Evolutionary conservation across 2,888 invertebrate genomes (phyloP).

Genomic region (Biston stratarius): DNA sequence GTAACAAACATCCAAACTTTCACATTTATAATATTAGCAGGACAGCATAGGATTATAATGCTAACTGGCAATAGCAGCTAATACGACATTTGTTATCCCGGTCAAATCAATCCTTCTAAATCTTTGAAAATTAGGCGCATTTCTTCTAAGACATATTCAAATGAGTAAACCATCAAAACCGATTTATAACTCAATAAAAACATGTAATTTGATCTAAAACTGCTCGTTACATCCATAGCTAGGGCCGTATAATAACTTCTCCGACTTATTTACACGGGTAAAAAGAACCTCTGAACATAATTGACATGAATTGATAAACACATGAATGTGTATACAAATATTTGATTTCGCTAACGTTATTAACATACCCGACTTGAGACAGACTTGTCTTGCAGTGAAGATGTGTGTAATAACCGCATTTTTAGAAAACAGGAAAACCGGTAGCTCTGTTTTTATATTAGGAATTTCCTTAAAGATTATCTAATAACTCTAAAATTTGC

Average conservation of each 20-base stretch:
- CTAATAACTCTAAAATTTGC: background rate
- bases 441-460: conserved; percentile 24
- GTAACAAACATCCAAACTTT: too few relatives aligned
- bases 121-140: conserved; percentile 1
- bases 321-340: conserved; percentile 51
- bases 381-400: conserved; percentile 46
- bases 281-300: conserved; percentile 55
- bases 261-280: conserved; percentile 30
- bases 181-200: conserved; percentile 34
- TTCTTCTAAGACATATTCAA: conserved; percentile 29
- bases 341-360: conserved; percentile 64
- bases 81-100: background rate
- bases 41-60: too few relatives aligned
- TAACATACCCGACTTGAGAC: conserved; percentile 57
- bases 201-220: conserved; percentile 38
- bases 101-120: background rate
- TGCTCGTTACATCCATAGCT: conserved; percentile 33
- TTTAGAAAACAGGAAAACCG: conserved; percentile 46
- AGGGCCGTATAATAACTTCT: conserved; percentile 30
- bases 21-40: too few relatives aligned
- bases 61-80: background rate
- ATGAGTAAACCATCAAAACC: conserved; percentile 30
- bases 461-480: conserved; percentile 26
- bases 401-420: conserved; percentile 43
- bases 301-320: conserved; percentile 59